Evolutionary conservation across 1,140 invertebrate genomes (phyloP), one percentile per base, ranked within the genome.

Genomic region (Aphis gossypii): DNA sequence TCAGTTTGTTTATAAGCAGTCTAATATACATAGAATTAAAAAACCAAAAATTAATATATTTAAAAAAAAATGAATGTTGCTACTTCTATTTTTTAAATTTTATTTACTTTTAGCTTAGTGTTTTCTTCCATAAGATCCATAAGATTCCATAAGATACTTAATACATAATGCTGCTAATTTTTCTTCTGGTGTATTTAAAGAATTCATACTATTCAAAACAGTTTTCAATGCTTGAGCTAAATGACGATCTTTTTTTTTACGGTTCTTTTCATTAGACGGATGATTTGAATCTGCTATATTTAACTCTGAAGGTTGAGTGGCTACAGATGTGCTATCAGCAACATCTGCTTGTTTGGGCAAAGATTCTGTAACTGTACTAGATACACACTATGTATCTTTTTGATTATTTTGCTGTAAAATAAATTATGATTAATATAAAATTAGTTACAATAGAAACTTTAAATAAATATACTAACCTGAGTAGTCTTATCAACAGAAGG

Each of bases 81-180:
- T 76, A 18, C 14, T 76, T n/a, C 14, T 76, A 76, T 68, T 35
- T n/a, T 30, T 82, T n/a, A n/a, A 21, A 51, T 38, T 30, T 21
- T 82, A 92, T 95, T 96, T 94, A 96, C 95, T 94, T 97, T 97
- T 76, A 97, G 94, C 93, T 96, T 96, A 94, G 96, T 96, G 95
- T 97, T 97, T 88, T 98, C 97, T 94, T 98, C 97, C n/a, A 97
- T 96, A 18, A 97, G 95, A 94, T 98, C 97, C n/a, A n/a, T n/a
- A n/a, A n/a, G n/a, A n/a, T n/a, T n/a, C n/a, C n/a, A n/a, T n/a
- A n/a, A n/a, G n/a, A n/a, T n/a, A 98, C 94, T 97, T 97, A 94
- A 97, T 97, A 94, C 97, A 97, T 92, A 98, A 96, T 21, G 96
- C 95, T 46, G 96, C 96, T 38, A 98, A 95, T 95, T 98, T 98